These are phyloP conservation scores for Anarsia innoxiella DNA, from an alignment of 2,888 invertebrate genomes.

Conservation along the genomic window DNA sequence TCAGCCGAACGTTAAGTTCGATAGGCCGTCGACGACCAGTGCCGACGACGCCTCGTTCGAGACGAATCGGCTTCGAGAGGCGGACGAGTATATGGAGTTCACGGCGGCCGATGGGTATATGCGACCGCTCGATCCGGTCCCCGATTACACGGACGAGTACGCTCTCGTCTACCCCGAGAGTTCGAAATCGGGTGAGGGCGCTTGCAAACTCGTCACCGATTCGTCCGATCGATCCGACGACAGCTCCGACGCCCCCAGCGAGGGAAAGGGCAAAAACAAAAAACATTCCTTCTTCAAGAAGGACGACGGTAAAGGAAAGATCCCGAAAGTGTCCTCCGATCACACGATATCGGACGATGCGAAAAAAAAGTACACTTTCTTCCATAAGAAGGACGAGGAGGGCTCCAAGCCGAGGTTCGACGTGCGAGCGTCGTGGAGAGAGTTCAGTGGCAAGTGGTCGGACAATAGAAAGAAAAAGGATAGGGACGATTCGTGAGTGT, in stretches of 20 bases:
- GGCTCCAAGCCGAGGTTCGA: constrained; percentile 25
- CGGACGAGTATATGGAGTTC: background rate
- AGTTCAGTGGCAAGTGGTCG: constrained; percentile 41
- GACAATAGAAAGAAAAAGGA: constrained; percentile 35
- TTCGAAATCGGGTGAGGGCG: background rate
- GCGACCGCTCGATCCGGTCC: constrained; percentile 1
- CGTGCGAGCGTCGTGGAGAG: constrained; percentile 41
- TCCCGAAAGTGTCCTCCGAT: constrained; percentile 25
- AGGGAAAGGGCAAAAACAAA: constrained; percentile 7
- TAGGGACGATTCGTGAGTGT: constrained; percentile 19
- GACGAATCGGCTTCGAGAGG: no score
- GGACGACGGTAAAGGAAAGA: constrained; percentile 16
- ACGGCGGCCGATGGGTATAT: background rate
- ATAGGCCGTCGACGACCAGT: background rate
- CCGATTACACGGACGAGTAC: constrained; percentile 3
- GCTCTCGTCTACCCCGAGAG: background rate
- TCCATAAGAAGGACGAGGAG: constrained; percentile 9
- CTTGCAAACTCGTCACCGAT: background rate
- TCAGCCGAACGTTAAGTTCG: constrained; percentile 1
- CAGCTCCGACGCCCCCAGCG: background rate
- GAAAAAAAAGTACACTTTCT: constrained; percentile 12
- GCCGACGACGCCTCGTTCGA: constrained; percentile 1
- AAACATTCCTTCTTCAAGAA: constrained; percentile 9
- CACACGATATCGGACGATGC: constrained; percentile 18
- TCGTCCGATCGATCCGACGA: background rate